Base-by-base conservation (phyloP, 2,113 vertebrate genomes). In the Tonatia bakeri region DNA sequence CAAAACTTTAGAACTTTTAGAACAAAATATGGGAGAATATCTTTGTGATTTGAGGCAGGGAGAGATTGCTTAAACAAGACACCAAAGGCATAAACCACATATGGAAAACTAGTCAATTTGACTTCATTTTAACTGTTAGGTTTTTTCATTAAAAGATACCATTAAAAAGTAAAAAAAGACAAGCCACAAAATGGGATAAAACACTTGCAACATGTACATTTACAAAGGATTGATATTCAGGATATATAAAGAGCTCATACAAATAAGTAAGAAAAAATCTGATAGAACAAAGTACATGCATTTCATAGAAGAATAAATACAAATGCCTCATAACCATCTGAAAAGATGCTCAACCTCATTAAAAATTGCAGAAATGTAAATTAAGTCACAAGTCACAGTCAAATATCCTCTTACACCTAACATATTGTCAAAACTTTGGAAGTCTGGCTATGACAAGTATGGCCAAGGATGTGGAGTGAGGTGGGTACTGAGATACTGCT, bases 321-420 rank as follows among this genome's bases (percentile, higher is more conserved):
- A 52, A 45, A 80, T 82, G 31, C 13, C 1, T 67, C 59, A 36
- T n/a, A 56, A 56, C 81, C 31, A 64, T 28, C 73, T 91, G 4
- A 85, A 81, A 92, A 76, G 56, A 91, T 36, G 16, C 6, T 79
- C 65, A 83, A 64, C 13, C 15, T 93, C 54, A 95, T 80, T 92
- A 87, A 87, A 93, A 97, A 31, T 65, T 64, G 64, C 12, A 92
- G 36, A 82, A 67, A 45, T 80, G 40, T 24, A 86, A 82, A 79
- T 72, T 64, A 82, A 86, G 11, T 43, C 52, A 61, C 73, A 82
- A 86, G 13, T 43, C 59, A 67, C 73, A 82, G n/a, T 47, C 52
- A 91, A 54, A 79, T 86, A 45, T 9, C 11, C 81, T 40, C 80
- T 73, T 83, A 79, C 4, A 94, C 54, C 10, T 96, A 87, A 79